Conservation (phyloP, 37 sponge, comb jelly and placozoan species). For the Chondrosia reniformis region DNA sequence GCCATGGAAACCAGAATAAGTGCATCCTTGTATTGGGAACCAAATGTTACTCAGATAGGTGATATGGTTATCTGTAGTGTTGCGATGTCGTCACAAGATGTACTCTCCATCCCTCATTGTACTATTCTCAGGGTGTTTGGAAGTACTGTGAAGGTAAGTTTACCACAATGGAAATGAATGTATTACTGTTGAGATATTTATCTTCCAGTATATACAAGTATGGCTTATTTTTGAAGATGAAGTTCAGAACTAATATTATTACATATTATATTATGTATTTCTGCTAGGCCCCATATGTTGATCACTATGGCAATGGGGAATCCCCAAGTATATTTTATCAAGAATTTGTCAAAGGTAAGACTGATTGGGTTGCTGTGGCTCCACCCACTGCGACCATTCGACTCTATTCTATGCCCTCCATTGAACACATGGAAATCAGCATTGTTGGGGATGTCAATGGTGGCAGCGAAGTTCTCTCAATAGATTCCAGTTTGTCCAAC, state of each 20-base stretch:
- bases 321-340: slow-evolving; percentile 15
- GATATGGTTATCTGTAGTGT: slow-evolving; percentile 34
- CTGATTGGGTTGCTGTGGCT: slow-evolving; percentile 36
- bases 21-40: background rate
- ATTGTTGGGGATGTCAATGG: slow-evolving; percentile 40
- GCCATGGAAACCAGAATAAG: background rate
- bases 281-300: slow-evolving; percentile 28
- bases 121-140: slow-evolving; percentile 17
- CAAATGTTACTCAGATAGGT: slow-evolving; percentile 31
- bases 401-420: slow-evolving; percentile 17
- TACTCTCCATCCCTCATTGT: slow-evolving; percentile 36
- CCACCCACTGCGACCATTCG: slow-evolving; percentile 11
- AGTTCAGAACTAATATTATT: background rate
- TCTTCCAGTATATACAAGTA: too few species aligned
- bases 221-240: background rate
- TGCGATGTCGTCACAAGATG: background rate
- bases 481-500: slow-evolving; percentile 11
- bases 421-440: slow-evolving; percentile 46
- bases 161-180: too few species aligned
- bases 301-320: slow-evolving; percentile 30
- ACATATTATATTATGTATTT: background rate
- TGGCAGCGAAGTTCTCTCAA: slow-evolving; percentile 18
- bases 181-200: too few species aligned
- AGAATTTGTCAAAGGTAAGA: slow-evolving; percentile 33
- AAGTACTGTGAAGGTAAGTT: slow-evolving; percentile 1